Evolutionary conservation across 2,888 invertebrate genomes (phyloP).

Genomic region (Cephus pygmeus): DNA sequence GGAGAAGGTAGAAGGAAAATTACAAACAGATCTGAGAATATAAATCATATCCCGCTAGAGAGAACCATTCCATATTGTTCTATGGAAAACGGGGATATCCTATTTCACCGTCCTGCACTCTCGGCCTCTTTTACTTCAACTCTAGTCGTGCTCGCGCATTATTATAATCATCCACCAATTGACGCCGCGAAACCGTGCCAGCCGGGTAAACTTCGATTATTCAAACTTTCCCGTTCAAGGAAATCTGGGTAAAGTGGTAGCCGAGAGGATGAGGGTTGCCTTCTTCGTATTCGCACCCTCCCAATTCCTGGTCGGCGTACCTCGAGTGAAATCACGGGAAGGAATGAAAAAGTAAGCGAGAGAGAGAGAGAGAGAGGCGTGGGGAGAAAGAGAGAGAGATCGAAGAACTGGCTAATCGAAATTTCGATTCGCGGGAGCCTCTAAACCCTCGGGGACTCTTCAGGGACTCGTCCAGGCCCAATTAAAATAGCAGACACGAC

Average conservation of each 20-base stretch:
- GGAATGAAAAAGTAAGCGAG: not conserved
- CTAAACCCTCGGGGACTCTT: too few relatives aligned
- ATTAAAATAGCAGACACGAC: constrained; percentile 2
- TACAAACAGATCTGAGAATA: too few relatives aligned
- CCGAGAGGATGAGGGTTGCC: not conserved
- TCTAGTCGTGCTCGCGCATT: not conserved
- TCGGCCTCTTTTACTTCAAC: not conserved
- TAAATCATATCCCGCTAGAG: not conserved
- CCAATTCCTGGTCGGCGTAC: too few relatives aligned
- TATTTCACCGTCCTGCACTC: not conserved
- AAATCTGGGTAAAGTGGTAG: not conserved
- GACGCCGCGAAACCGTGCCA: not conserved
- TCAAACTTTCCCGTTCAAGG: not conserved
- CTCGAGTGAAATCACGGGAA: not conserved
- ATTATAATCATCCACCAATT: constrained; percentile 5
- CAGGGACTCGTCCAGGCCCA: not conserved
- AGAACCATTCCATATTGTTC: not conserved
- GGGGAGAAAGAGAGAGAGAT: not conserved
- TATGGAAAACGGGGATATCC: not conserved
- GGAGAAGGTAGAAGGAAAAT: constrained; percentile 5
- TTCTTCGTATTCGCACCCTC: too few relatives aligned
- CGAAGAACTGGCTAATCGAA: not conserved
- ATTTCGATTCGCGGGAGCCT: too few relatives aligned
- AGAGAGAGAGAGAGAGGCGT: not conserved
- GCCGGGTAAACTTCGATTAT: constrained; percentile 7